Evolutionary conservation across 2,113 vertebrate species (phyloP), one percentile per base, ranked within the genome.

Genomic region (Marmota flaviventris): DNA sequence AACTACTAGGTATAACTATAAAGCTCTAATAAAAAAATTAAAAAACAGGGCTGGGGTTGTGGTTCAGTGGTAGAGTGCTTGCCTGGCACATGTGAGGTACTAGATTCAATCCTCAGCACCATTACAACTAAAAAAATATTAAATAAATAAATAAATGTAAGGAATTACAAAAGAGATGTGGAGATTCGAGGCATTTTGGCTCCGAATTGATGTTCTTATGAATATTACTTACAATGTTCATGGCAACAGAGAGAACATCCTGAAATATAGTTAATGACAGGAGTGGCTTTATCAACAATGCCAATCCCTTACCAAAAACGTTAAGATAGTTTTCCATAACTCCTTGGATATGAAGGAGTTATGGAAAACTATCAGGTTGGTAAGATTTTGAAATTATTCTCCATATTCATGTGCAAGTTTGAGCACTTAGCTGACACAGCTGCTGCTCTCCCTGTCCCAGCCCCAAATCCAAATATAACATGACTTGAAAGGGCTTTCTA

Each of bases 361-460:
- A 39, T 39, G 39, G 39, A 39, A 39, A 39, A 39, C 39, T 39
- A 39, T 97, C 84, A 81, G 93, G 96, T 98, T 97, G 96, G n/a
- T 85, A 82, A 88, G 86, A 98, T 48, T 93, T 84, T 97, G 81
- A 96, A 96, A 81, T 97, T 94, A 96, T 48, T 98, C 96, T 98
- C 98, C 98, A 98, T 94, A 98, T 98, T 98, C 98, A 96, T 78
- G 91, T 97, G 96, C 95, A 97, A 96, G 96, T 98, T 87, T 95
- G 97, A 98, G 92, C 89, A 88, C 96, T 97, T 96, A 98, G 98
- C 98, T 98, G 98, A 98, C 96, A 96, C 97, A 98, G 98, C 98
- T 99, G 98, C 99, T 99, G 98, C 98, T 99, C 96, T 98, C 98
- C 98, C 97, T 98, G 97, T 98, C 98, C 98, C 98, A 98, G 98